A percentile compares a stretch with the other conserved stretches of the same genome.
Evolutionary conservation across 2,113 vertebrate species (phyloP).

Genomic region (Siniperca chuatsi): DNA sequence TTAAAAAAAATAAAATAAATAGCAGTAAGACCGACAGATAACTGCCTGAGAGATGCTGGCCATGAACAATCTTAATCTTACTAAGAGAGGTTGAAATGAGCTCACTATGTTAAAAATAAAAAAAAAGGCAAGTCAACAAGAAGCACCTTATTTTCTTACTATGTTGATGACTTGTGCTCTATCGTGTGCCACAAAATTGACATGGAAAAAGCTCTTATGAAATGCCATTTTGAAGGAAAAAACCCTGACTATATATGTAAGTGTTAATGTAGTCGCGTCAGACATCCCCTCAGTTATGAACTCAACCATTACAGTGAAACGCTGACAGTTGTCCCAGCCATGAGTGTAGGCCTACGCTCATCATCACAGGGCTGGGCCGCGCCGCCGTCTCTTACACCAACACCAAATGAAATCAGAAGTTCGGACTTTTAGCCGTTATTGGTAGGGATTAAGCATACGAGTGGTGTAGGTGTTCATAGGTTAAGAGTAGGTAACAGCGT

Average conservation of each 20-base stretch:
- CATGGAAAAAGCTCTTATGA: constrained; percentile 60
- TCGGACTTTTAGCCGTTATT: constrained; percentile 57
- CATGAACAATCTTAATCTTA: constrained; percentile 41
- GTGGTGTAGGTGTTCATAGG: constrained; percentile 64
- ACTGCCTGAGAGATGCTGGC: constrained; percentile 64
- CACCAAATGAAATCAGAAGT: constrained; percentile 67
- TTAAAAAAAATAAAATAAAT: neutral
- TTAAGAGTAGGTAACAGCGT: constrained; percentile 68
- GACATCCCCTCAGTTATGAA: constrained; percentile 74
- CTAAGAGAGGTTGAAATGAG: constrained; percentile 43
- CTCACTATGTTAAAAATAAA: constrained; percentile 31
- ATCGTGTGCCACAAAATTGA: constrained; percentile 76
- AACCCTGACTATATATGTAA: constrained; percentile 75
- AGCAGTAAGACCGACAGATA: constrained; percentile 56
- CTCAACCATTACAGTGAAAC: constrained; percentile 66
- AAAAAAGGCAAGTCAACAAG: constrained; percentile 76
- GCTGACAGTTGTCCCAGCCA: constrained; percentile 53
- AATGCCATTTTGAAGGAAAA: constrained; percentile 71
- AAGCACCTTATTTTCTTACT: constrained; percentile 88
- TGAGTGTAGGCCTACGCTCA: constrained; percentile 49
- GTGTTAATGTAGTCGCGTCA: constrained; percentile 77
- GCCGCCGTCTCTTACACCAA: constrained; percentile 64
- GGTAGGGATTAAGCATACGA: constrained; percentile 53
- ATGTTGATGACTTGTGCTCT: constrained; percentile 77
- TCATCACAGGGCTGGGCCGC: neutral